These are phyloP conservation scores for Heterochromis multidens DNA, from an alignment of 2,113 vertebrate genomes.

Conservation along the genomic window DNA sequence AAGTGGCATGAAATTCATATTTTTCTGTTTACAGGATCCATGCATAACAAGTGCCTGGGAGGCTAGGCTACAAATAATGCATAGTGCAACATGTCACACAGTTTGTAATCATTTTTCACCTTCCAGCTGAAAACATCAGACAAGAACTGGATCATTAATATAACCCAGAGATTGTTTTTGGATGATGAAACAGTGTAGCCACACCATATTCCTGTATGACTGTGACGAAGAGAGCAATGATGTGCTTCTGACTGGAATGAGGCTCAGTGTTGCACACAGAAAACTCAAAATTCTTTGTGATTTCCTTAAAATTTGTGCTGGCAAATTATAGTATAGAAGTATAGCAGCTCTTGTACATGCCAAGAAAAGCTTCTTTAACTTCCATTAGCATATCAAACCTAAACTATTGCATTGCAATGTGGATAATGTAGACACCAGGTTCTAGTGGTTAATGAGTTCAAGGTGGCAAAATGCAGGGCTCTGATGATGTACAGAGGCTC, in stretches of 20 bases:
- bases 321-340: too few relatives aligned
- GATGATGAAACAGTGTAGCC: slow-evolving; percentile 34
- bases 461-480: too few relatives aligned
- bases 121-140: slow-evolving; percentile 36
- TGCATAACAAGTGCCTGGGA: neutral
- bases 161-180: slow-evolving; percentile 35
- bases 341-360: too few relatives aligned
- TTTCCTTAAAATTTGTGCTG: too few relatives aligned
- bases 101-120: slow-evolving; percentile 48
- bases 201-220: neutral
- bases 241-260: neutral
- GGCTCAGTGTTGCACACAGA: neutral
- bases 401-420: too few relatives aligned
- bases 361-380: too few relatives aligned
- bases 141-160: slow-evolving; percentile 37
- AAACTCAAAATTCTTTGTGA: neutral
- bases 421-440: too few relatives aligned
- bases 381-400: too few relatives aligned
- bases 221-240: neutral
- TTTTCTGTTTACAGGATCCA: neutral
- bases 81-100: neutral
- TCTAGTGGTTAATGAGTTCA: too few relatives aligned
- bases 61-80: neutral
- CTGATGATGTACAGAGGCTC: too few relatives aligned
- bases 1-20: neutral